These are phyloP conservation scores for Trogon melanurus DNA, from an alignment of 2,113 vertebrate genomes.

Conservation along the genomic window DNA sequence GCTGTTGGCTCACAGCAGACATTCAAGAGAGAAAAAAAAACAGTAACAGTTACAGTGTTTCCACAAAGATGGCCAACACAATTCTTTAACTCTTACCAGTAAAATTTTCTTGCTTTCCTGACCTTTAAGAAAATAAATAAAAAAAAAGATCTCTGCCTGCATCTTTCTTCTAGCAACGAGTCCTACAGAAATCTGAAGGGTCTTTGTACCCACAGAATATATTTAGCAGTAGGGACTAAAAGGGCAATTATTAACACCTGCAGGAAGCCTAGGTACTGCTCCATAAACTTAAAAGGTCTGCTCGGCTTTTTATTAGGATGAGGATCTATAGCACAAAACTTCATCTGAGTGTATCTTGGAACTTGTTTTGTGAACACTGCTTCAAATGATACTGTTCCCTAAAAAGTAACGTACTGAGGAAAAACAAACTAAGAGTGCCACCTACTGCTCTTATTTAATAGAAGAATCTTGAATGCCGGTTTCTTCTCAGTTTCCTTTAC, in stretches of 20 bases:
- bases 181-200: neutral
- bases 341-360: neutral
- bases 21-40: neutral
- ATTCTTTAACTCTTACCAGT: neutral
- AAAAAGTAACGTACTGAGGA: neutral
- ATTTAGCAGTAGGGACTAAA: neutral
- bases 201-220: neutral
- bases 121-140: neutral
- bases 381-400: neutral
- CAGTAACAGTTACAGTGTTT: neutral
- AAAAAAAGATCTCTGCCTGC: neutral
- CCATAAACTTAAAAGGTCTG: neutral
- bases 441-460: neutral
- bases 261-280: neutral
- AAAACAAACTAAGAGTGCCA: conserved; percentile 11
- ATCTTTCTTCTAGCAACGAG: neutral
- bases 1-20: neutral
- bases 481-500: neutral
- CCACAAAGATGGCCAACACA: neutral
- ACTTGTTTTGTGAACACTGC: neutral
- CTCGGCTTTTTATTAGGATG: neutral
- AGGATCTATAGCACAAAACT: neutral
- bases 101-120: neutral
- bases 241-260: neutral
- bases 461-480: neutral